Conservation (phyloP, 2,888 invertebrate species). For the Poecilobothrus nobilitatus region DNA sequence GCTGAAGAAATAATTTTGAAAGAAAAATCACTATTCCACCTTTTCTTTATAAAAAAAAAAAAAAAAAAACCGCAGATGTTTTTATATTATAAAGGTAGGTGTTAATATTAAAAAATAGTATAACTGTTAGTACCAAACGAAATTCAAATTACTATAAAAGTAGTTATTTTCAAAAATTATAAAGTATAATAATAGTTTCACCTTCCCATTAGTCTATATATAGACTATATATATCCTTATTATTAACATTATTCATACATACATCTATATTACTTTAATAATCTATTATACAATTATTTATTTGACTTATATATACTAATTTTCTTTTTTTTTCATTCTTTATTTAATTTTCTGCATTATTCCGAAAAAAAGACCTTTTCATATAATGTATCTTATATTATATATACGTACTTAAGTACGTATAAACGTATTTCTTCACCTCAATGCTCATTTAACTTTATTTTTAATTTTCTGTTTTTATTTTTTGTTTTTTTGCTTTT, state of each 20-base stretch:
- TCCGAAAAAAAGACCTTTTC: not conserved
- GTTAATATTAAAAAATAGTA: not conserved
- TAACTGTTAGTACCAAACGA: not conserved
- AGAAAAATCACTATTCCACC: no score
- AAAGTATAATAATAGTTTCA: no score
- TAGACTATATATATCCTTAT: no score
- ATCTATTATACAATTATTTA: constrained; percentile 1
- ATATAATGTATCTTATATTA: not conserved
- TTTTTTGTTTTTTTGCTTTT: not conserved
- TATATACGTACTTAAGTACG: no score
- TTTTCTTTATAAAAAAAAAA: no score
- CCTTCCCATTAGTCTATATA: no score
- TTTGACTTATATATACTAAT: not conserved
- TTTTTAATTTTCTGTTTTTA: not conserved
- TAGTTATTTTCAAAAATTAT: not conserved
- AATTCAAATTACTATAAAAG: not conserved
- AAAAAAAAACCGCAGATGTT: not conserved
- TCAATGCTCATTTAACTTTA: no score
- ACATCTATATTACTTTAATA: not conserved
- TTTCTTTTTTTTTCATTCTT: no score
- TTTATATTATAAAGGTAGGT: not conserved
- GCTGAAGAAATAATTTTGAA: no score
- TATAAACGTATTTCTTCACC: no score
- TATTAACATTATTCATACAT: not conserved
- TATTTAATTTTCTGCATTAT: not conserved